Conservation (phyloP, 1,140 invertebrate species). For the Hermatobates lingyangjiaoensis region DNA sequence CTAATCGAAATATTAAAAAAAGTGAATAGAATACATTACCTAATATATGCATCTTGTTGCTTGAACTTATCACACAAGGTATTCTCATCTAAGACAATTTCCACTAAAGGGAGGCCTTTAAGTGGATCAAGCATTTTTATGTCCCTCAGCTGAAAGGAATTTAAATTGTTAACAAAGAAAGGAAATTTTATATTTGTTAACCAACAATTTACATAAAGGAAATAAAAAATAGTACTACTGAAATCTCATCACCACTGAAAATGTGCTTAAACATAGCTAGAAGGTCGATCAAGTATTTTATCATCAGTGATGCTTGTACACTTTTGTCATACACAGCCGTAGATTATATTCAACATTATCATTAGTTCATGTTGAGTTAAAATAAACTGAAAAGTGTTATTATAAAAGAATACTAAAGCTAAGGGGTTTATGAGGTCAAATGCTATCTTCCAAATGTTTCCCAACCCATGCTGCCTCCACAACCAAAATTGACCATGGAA, state of each 20-base stretch:
- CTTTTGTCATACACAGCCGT: neutral
- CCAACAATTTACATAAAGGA: neutral
- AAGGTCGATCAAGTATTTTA: neutral
- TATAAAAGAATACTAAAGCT: too few species aligned
- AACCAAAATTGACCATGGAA: too few species aligned
- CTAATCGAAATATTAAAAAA: too few species aligned
- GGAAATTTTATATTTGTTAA: neutral
- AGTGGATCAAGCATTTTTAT: constrained; percentile 47
- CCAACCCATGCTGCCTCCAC: too few species aligned
- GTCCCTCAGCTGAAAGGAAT: constrained; percentile 41
- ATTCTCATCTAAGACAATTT: constrained; percentile 62
- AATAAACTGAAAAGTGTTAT: too few species aligned
- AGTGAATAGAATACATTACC: constrained; percentile 35
- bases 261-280: neutral
- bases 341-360: too few species aligned
- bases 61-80: constrained; percentile 57
- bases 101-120: constrained; percentile 45
- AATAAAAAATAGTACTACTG: neutral
- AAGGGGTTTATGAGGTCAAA: too few species aligned
- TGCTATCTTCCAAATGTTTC: too few species aligned
- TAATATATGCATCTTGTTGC: constrained; percentile 58
- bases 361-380: too few species aligned
- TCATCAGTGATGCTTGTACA: neutral
- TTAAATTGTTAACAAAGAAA: constrained; percentile 9
- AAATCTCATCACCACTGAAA: neutral